A percentile compares a stretch with the other conserved stretches of the same genome.
Evolutionary conservation across 2,113 vertebrate species (phyloP).

Genomic region (Prolemur simus): DNA sequence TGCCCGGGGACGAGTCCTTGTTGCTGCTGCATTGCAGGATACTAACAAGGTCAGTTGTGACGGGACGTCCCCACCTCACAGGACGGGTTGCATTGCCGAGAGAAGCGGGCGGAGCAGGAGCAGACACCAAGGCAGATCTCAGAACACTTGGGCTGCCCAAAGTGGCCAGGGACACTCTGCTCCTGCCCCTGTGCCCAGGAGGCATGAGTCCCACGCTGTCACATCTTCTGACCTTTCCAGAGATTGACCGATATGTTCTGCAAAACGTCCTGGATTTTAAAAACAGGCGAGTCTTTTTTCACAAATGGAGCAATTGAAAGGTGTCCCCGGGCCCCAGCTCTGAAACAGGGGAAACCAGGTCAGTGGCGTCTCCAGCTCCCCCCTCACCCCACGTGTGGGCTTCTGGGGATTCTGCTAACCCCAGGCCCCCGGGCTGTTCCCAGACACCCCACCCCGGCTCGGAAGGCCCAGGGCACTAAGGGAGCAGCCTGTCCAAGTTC

Average conservation of each 20-base stretch:
- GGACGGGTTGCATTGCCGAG: not conserved
- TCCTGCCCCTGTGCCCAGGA: not conserved
- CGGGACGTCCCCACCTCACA: rapidly evolving
- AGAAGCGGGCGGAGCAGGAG: not conserved
- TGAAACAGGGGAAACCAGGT: not conserved
- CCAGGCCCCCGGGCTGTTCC: not conserved
- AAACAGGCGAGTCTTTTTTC: not conserved
- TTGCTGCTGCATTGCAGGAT: rapidly evolving
- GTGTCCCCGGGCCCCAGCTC: not conserved
- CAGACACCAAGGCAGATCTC: rapidly evolving
- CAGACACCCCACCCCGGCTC: not conserved
- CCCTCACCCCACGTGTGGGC: not conserved
- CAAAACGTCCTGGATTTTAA: not conserved
- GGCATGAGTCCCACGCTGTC: rapidly evolving
- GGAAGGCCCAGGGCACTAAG: not conserved
- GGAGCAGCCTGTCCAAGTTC: rapidly evolving
- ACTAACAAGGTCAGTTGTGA: not conserved
- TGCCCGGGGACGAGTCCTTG: rapidly evolving
- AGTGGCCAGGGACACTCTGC: not conserved
- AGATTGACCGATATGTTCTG: not conserved
- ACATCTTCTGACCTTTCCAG: not conserved
- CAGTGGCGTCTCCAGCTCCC: not conserved
- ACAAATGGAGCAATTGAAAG: not conserved
- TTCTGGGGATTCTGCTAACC: not conserved
- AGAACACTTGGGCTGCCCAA: rapidly evolving